Base-by-base conservation (phyloP, 2,113 vertebrate genomes). In the Cryptomyrus ogoouensis region DNA sequence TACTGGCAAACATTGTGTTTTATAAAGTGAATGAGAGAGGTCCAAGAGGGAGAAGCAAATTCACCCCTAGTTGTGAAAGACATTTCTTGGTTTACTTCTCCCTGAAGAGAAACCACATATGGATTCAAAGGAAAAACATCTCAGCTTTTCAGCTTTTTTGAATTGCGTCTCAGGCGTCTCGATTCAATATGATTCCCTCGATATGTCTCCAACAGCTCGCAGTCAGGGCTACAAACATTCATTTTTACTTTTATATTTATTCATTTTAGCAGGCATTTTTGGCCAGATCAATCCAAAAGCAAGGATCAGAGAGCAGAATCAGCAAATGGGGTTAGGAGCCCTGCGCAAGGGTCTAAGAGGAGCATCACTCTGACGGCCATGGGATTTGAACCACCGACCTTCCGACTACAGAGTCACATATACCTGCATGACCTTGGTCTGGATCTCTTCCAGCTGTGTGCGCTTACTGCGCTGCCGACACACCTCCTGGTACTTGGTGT, bases 381-480 rank as follows among this genome's bases (percentile, higher is more conserved):
- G 62, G 62, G 62, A 70, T 70, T 70, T 31, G 62, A 70, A 31
- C 62, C 62, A 27, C n/a, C n/a, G n/a, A 70, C 62, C 27, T 70
- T 70, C 62, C 10, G 10, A 27, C 27, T 10, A 31, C 62, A 31
- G 62, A 77, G 31, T 7, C 3, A 27, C n/a, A 19, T 77, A 93
- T 95, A 99, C 98, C 98, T 99, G 98, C 97, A 98, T 99, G 93
- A 99, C 98, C 93, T 99, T 99, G 96, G 98, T 96, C 27, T 99
- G 98, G 91, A 99, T 98, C 93, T 99, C 98, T 89, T 99, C 98
- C 0, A 99, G 96, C 91, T 99, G 98, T 0, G 96, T 97, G 89
- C 98, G 97, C n/a, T 99, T 99, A 94, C 97, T 99, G 1, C 98
- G 96, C 66, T 98, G 98, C 5, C 98, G 94, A 90, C 98, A 99